Evolutionary conservation across 2,888 invertebrate genomes (phyloP).

Genomic region (Hypolimnas misippus): DNA sequence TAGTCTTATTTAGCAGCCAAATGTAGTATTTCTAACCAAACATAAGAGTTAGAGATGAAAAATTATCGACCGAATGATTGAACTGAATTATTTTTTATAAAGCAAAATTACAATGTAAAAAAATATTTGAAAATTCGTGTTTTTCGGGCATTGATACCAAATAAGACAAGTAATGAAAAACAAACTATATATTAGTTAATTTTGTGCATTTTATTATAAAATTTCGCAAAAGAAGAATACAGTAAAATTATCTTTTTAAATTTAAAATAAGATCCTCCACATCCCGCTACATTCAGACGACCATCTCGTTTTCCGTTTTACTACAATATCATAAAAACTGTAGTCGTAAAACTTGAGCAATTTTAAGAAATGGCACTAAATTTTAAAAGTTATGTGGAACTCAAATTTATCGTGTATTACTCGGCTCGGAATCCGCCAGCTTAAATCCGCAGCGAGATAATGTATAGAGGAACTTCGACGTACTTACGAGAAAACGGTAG

Average conservation of each 20-base stretch:
- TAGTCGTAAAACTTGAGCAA: constrained; percentile 38
- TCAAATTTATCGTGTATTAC: constrained; percentile 29
- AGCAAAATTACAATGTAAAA: no score
- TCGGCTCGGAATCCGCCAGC: neutral
- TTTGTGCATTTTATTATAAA: no score
- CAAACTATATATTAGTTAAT: no score
- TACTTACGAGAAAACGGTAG: neutral
- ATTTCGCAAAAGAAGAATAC: neutral
- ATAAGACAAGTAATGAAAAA: no score
- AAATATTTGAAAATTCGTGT: no score
- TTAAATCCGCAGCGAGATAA: neutral
- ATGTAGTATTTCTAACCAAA: no score
- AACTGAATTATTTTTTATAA: no score
- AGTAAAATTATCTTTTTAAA: neutral
- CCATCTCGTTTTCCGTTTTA: constrained; percentile 34
- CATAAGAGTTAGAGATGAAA: no score
- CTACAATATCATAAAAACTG: constrained; percentile 38
- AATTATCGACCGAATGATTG: no score
- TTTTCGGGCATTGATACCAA: no score
- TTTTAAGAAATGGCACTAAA: constrained; percentile 37
- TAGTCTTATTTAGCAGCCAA: no score
- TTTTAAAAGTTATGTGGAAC: constrained; percentile 37
- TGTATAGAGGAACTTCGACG: neutral
- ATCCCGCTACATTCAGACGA: constrained; percentile 24
- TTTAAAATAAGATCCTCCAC: neutral